Evolutionary conservation across 1,140 invertebrate genomes (phyloP).

Genomic region (Tachypleus tridentatus): DNA sequence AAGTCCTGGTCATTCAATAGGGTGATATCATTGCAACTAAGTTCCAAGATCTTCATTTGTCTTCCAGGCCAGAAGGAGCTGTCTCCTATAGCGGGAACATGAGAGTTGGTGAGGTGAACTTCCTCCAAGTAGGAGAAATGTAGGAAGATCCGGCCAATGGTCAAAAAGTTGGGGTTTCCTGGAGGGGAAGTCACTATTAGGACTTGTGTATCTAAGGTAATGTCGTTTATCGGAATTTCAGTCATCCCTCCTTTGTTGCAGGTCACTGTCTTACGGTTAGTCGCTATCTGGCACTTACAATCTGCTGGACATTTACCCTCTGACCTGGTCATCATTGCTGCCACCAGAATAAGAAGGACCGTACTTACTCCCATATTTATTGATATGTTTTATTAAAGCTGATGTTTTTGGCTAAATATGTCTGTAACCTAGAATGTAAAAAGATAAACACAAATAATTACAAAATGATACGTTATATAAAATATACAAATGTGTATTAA

Average conservation of each 20-base stretch:
- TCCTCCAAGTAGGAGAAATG: slow-evolving; percentile 54
- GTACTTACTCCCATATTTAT: too few species aligned
- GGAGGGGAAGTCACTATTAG: slow-evolving; percentile 54
- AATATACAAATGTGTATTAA: too few species aligned
- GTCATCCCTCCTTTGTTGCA: slow-evolving; percentile 47
- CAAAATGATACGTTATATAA: too few species aligned
- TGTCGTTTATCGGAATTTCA: slow-evolving; percentile 44
- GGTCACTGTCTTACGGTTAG: slow-evolving; percentile 27
- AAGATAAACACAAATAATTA: too few species aligned
- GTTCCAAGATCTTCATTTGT: slow-evolving; percentile 51
- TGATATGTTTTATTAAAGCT: too few species aligned
- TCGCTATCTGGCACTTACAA: slow-evolving; percentile 29
- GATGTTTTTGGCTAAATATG: too few species aligned
- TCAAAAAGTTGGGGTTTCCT: slow-evolving; percentile 48
- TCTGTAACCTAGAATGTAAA: too few species aligned
- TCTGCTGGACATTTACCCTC: slow-evolving; percentile 22
- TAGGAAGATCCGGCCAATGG: slow-evolving; percentile 57
- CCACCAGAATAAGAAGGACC: too few species aligned
- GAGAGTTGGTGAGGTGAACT: slow-evolving; percentile 58
- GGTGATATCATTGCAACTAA: slow-evolving; percentile 62
- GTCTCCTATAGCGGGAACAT: slow-evolving; percentile 60
- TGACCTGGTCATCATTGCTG: too few species aligned
- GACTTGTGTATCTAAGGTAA: slow-evolving; percentile 49
- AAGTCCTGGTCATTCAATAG: slow-evolving; percentile 42
- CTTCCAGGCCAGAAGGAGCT: slow-evolving; percentile 62